Percentiles rank a stretch among this genome's conserved stretches.
Conservation (phyloP, 1,140 invertebrate genomes). For the Hypothenemus hampei region DNA sequence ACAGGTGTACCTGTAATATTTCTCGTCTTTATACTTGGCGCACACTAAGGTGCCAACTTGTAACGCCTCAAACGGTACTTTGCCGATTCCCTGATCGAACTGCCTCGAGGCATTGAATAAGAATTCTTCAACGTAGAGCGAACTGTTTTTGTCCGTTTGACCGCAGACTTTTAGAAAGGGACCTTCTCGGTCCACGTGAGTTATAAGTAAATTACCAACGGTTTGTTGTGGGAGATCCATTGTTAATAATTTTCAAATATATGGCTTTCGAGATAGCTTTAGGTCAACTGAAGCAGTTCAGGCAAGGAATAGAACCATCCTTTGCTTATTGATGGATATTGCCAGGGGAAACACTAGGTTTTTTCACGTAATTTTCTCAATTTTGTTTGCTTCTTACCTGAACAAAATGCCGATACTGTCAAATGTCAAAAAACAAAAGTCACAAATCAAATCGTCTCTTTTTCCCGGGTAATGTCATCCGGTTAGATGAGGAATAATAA, state of each 20-base stretch:
- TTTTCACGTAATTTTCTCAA: no score
- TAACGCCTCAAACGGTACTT: conserved; percentile 43
- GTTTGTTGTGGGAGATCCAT: conserved; percentile 13
- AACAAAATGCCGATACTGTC: no score
- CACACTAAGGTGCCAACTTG: conserved; percentile 53
- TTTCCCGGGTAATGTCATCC: no score
- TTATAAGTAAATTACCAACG: conserved; percentile 47
- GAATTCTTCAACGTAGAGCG: conserved; percentile 52
- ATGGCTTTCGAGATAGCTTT: no score
- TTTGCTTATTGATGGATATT: no score
- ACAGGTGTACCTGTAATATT: conserved; percentile 50
- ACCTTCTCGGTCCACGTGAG: conserved; percentile 60
- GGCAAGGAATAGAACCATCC: no score
- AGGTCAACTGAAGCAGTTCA: no score
- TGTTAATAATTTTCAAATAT: background rate
- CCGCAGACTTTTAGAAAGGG: conserved; percentile 64
- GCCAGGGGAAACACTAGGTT: no score
- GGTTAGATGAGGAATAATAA: no score
- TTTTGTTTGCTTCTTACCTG: no score
- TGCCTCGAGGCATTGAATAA: conserved; percentile 47
- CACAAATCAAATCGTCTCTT: no score
- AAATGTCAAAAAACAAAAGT: no score
- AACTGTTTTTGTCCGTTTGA: conserved; percentile 51
- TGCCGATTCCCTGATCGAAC: conserved; percentile 48
- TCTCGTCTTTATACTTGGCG: conserved; percentile 59